A percentile compares a stretch with the other conserved stretches of the same genome.
Evolutionary conservation across 2,888 invertebrate species (phyloP).

Genomic region (Tigriopus californicus): DNA sequence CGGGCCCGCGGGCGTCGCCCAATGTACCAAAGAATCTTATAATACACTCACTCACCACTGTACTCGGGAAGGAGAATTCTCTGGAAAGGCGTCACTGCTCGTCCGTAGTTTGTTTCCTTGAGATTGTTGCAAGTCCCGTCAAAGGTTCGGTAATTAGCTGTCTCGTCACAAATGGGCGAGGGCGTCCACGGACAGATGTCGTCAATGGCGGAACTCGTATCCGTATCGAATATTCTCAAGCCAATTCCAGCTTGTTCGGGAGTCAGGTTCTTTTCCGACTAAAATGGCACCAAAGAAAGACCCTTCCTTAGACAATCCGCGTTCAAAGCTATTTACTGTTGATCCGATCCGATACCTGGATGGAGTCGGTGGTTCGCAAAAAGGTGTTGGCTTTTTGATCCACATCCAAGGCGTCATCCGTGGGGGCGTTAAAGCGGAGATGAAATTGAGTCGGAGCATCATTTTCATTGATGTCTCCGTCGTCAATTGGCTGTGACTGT

Average conservation of each 20-base stretch:
- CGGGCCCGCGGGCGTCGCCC: too few relatives aligned
- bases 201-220: neutral
- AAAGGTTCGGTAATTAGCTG: constrained; percentile 12
- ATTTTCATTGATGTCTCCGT: neutral
- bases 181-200: constrained; percentile 5
- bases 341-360: neutral
- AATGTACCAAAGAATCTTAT: too few relatives aligned
- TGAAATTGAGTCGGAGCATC: neutral
- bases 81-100: constrained; percentile 16
- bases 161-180: neutral
- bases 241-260: neutral
- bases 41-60: constrained; percentile 10
- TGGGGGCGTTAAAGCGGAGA: neutral
- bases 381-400: neutral
- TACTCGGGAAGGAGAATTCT: constrained; percentile 17
- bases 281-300: too few relatives aligned
- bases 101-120: constrained; percentile 16
- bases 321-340: neutral
- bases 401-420: neutral
- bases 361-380: neutral
- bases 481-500: neutral
- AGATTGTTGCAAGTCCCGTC: constrained; percentile 19
- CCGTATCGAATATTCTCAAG: neutral
- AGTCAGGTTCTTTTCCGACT: neutral
- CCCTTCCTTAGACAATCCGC: neutral